phyloP scores from a whole-genome alignment of 2,113 vertebrate species.

The Laterallus jamaicensis region DNA sequence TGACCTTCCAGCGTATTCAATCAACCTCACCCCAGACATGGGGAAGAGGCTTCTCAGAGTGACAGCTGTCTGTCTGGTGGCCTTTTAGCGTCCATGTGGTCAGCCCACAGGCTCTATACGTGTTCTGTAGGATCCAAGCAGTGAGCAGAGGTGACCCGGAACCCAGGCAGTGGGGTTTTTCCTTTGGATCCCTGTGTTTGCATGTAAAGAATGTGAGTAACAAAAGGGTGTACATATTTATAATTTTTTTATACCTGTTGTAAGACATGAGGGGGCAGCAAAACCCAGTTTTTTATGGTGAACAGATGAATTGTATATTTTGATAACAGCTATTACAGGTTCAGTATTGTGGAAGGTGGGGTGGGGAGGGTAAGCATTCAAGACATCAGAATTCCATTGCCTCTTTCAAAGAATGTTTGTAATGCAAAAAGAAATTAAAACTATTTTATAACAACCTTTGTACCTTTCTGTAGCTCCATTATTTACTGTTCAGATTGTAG shows the following conservation, averaged over 20 bases:
- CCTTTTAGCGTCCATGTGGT: not conserved
- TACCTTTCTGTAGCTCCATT: constrained; percentile 74
- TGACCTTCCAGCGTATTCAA: not conserved
- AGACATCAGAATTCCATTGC: constrained; percentile 69
- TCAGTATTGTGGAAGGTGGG: constrained; percentile 77
- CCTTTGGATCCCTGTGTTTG: constrained; percentile 67
- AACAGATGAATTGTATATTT: constrained; percentile 85
- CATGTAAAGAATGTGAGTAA: constrained; percentile 73
- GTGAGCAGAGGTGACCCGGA: not conserved
- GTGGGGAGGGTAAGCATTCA: constrained; percentile 52
- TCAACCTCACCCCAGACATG: not conserved
- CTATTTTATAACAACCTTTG: constrained; percentile 78
- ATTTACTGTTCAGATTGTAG: constrained; percentile 73
- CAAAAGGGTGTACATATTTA: constrained; percentile 84
- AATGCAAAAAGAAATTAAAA: constrained; percentile 78
- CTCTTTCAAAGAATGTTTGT: constrained; percentile 73
- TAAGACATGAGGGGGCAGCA: constrained; percentile 72
- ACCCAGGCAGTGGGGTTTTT: not conserved
- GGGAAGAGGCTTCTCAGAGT: not conserved
- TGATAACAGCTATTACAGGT: constrained; percentile 80
- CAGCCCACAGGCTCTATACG: not conserved
- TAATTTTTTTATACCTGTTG: constrained; percentile 85
- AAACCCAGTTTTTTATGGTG: constrained; percentile 72
- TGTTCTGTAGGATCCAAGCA: not conserved
- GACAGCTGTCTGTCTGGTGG: not conserved